Conservation (phyloP, 1,140 invertebrate genomes). For the Drosophila repletoides region DNA sequence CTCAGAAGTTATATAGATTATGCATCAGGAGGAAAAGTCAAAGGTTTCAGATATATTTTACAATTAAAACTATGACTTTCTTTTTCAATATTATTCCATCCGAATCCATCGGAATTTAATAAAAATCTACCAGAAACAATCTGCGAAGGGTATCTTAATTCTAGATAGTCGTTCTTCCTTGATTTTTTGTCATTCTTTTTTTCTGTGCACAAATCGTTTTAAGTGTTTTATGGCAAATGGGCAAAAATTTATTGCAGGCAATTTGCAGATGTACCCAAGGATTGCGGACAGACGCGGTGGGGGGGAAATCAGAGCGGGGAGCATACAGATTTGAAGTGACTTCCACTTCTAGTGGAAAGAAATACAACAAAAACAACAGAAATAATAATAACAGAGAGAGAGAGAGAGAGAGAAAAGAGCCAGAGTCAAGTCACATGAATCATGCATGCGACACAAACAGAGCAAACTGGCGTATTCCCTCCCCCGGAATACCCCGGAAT, state of each 20-base stretch:
- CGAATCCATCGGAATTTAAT: no score
- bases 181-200: conserved; percentile 7
- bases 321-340: conserved; percentile 68
- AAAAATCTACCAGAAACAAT: no score
- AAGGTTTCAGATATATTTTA: no score
- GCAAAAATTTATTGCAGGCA: conserved; percentile 76
- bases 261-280: conserved; percentile 65
- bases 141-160: no score
- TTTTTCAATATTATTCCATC: no score
- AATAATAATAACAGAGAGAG: conserved; percentile 11
- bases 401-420: neutral
- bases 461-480: conserved; percentile 49
- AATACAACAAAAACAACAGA: conserved; percentile 8
- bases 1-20: no score
- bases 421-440: conserved; percentile 50
- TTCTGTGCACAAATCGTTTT: conserved; percentile 64
- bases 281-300: neutral
- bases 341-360: conserved; percentile 36
- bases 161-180: neutral
- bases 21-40: no score
- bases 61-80: neutral
- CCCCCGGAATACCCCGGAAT: neutral
- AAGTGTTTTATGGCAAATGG: conserved; percentile 76
- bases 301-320: conserved; percentile 62
- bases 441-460: conserved; percentile 72